Evolutionary conservation across 2,797 vertebrate genomes (phyloP).

Genomic region (Melanotaenia trifasciata): DNA sequence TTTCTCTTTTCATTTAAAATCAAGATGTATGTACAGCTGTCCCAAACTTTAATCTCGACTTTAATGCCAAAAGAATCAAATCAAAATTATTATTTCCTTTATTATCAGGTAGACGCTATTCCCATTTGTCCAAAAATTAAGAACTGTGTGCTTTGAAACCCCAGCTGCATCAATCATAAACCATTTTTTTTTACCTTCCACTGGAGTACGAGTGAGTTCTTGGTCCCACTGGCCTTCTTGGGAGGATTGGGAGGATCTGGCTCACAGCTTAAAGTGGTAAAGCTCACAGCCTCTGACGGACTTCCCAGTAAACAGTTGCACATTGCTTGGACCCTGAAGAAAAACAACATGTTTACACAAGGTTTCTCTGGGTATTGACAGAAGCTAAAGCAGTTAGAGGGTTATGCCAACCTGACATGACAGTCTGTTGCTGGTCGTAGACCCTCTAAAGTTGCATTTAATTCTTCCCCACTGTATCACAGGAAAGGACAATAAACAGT

Average conservation of each 20-base stretch:
- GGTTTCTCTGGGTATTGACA: constrained; percentile 7
- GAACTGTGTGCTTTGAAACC: background rate
- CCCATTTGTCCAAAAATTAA: background rate
- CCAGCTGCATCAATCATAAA: constrained; percentile 13
- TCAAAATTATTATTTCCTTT: background rate
- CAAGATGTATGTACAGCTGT: background rate
- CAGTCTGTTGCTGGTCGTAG: constrained; percentile 97
- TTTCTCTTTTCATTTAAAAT: background rate
- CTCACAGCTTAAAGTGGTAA: constrained; percentile 93
- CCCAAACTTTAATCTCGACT: background rate
- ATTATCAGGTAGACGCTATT: background rate
- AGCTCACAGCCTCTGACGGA: constrained; percentile 91
- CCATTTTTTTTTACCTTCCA: constrained; percentile 89
- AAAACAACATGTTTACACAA: constrained; percentile 38
- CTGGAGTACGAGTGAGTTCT: constrained; percentile 92
- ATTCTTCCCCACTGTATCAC: constrained; percentile 88
- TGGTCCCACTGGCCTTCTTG: constrained; percentile 93
- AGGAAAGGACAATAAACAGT: constrained; percentile 5
- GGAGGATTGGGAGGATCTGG: constrained; percentile 92
- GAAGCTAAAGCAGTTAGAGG: background rate
- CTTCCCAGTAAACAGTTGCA: constrained; percentile 90
- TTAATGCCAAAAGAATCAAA: background rate
- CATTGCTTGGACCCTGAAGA: constrained; percentile 89
- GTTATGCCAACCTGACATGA: constrained; percentile 86
- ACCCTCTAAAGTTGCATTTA: constrained; percentile 91